A percentile compares a stretch with the other conserved stretches of the same genome.
Conservation (phyloP, 2,113 vertebrate species). For the Peromyscus californicus region DNA sequence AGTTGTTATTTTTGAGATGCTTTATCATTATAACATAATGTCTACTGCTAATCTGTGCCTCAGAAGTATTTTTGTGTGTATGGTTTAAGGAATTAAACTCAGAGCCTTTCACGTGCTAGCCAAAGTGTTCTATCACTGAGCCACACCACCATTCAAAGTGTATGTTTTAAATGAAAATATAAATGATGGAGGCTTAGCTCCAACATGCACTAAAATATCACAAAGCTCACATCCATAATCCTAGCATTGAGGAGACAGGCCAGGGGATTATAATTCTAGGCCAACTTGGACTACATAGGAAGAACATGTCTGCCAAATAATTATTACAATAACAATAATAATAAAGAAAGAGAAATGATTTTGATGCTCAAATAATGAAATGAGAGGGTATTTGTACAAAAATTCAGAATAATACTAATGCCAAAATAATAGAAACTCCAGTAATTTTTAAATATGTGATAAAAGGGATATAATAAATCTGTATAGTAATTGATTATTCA, state of each 20-base stretch:
- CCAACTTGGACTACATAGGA: background rate
- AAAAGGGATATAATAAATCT: constrained; percentile 15
- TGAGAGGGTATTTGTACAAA: constrained; percentile 25
- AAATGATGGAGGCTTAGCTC: constrained; percentile 1
- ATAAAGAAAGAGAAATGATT: background rate
- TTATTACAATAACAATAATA: background rate
- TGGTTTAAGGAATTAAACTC: background rate
- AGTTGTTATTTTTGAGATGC: constrained; percentile 40
- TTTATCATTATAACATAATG: constrained; percentile 5
- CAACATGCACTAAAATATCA: constrained; percentile 6
- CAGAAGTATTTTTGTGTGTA: background rate
- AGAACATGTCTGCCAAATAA: background rate
- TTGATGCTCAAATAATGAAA: constrained; percentile 20
- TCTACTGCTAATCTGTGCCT: background rate
- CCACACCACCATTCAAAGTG: background rate
- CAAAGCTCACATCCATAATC: background rate
- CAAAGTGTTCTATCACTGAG: background rate
- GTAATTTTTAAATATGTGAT: background rate
- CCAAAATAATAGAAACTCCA: constrained; percentile 46
- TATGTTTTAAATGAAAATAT: constrained; percentile 49
- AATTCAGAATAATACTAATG: constrained; percentile 38
- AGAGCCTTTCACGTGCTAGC: background rate
- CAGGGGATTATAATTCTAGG: background rate
- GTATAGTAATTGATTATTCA: constrained; percentile 52
- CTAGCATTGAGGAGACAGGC: background rate